These are phyloP conservation scores for Tribolium freemani DNA, from an alignment of 2,888 invertebrate species.

Conservation along the genomic window DNA sequence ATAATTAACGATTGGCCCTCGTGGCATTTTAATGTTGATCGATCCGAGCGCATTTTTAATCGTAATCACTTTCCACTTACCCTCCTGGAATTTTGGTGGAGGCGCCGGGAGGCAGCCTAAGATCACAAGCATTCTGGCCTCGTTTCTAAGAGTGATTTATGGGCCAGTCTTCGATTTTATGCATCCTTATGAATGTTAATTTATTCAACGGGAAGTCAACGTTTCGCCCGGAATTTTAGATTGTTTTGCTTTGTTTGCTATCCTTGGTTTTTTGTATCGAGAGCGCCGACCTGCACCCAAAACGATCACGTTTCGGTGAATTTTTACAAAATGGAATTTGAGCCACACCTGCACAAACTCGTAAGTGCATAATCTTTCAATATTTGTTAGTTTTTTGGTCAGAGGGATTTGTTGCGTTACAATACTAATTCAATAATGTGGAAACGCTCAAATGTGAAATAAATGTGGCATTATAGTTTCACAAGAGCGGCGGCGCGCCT, in stretches of 20 bases:
- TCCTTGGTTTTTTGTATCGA: slow-evolving; percentile 1
- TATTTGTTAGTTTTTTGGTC: too few species aligned
- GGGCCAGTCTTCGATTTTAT: slow-evolving; percentile 5
- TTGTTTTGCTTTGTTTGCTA: slow-evolving; percentile 22
- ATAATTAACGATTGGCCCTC: neutral
- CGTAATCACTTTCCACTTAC: neutral
- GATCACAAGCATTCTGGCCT: neutral
- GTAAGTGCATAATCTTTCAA: too few species aligned
- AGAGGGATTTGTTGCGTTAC: neutral
- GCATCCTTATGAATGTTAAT: slow-evolving; percentile 30
- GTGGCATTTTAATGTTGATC: neutral
- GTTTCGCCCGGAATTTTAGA: slow-evolving; percentile 26
- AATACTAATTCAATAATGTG: slow-evolving; percentile 35
- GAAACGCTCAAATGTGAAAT: slow-evolving; percentile 37
- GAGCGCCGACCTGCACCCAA: neutral
- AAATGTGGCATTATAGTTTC: slow-evolving; percentile 37
- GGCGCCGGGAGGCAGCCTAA: neutral
- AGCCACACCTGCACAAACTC: too few species aligned
- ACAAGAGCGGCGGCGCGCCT: slow-evolving; percentile 35
- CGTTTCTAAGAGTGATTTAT: slow-evolving; percentile 10
- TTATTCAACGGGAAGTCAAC: slow-evolving; percentile 29
- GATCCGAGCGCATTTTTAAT: neutral
- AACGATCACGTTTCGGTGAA: neutral
- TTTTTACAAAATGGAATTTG: neutral
- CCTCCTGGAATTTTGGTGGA: neutral